Evolutionary conservation across 1,140 invertebrate genomes (phyloP).

Genomic region (Dryas iulia): DNA sequence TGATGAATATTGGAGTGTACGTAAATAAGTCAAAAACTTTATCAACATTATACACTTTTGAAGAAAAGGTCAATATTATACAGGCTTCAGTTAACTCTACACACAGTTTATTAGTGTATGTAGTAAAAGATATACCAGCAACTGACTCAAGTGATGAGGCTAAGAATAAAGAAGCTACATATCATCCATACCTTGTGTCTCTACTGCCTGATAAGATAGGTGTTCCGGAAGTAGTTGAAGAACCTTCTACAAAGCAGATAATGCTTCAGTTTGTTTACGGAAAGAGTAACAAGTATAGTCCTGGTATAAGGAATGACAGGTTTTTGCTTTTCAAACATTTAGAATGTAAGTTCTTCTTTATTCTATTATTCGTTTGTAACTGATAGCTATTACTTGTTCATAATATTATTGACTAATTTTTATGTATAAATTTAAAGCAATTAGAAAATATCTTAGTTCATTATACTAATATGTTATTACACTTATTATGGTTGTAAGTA

Average conservation of each 20-base stretch:
- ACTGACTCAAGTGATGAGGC: constrained; percentile 34
- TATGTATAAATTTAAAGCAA: background rate
- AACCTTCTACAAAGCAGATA: constrained; percentile 82
- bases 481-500: background rate
- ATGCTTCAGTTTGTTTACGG: constrained; percentile 90
- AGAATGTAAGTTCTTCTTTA: constrained; percentile 83
- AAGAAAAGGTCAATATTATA: constrained; percentile 84
- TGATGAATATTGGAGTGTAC: constrained; percentile 78
- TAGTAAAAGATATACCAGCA: constrained; percentile 78
- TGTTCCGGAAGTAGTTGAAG: constrained; percentile 80
- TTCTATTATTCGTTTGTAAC: background rate
- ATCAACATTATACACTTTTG: constrained; percentile 83
- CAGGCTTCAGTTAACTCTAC: constrained; percentile 89
- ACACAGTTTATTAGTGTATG: constrained; percentile 84
- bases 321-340: constrained; percentile 89
- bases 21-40: constrained; percentile 81
- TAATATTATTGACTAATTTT: background rate
- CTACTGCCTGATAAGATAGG: constrained; percentile 79
- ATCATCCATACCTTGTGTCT: constrained; percentile 82
- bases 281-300: constrained; percentile 82
- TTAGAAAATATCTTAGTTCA: background rate
- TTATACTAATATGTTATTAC: constrained; percentile 2
- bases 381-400: background rate
- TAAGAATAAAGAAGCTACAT: constrained; percentile 57
- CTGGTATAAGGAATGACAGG: constrained; percentile 84